Evolutionary conservation across 1,140 invertebrate species (phyloP), one percentile per base, ranked within the genome.

Genomic region (Macrotrachela quadricornifera): DNA sequence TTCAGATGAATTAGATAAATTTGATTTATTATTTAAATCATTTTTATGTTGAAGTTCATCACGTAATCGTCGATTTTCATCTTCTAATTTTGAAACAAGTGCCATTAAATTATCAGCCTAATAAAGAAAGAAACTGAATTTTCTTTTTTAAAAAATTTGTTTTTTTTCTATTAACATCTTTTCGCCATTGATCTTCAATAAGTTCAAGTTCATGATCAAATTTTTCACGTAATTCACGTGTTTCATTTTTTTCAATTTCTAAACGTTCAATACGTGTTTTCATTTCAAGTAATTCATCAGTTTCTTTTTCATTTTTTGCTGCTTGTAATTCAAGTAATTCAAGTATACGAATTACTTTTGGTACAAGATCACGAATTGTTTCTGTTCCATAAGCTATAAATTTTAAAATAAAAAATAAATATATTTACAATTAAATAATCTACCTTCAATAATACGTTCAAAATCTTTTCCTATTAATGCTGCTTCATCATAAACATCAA

Each of bases 391-490:
- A 86, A 57, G 73, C 21, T 30, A 30, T 30, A 30, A 86, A 57
- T 73, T 74, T 68, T 8, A 30, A 30, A 30, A 30, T 30, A 30
- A 30, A 2, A 30, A 30, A 30, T 8, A 30, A 4, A 30, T 30
- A 30, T 2, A 30, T 30, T 4, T 30, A 30, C 8, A 8, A 30
- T 4, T 4, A 30, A 30, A 30, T 30, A 2, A 30, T 30, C 8
- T 30, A 30, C 21, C 74, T 68, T 91, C 84, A 62, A 94, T 92
- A 47, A 95, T 78, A 68, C 83, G 82, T 69, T 95, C 87, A 64
- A 91, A 92, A 73, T 95, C 87, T 70, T 88, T 87, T 43, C 88
- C 88, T 68, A 96, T 94, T 59, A 85, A 85, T n/a, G 85, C 83
- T 12, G 88, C 90, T 62, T 91, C 77, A 68, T 92, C 87, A 64